Percentiles rank a stretch among this genome's conserved stretches.
phyloP scores from a whole-genome alignment of 1,140 invertebrate genomes.

The Diabrotica undecimpunctata region DNA sequence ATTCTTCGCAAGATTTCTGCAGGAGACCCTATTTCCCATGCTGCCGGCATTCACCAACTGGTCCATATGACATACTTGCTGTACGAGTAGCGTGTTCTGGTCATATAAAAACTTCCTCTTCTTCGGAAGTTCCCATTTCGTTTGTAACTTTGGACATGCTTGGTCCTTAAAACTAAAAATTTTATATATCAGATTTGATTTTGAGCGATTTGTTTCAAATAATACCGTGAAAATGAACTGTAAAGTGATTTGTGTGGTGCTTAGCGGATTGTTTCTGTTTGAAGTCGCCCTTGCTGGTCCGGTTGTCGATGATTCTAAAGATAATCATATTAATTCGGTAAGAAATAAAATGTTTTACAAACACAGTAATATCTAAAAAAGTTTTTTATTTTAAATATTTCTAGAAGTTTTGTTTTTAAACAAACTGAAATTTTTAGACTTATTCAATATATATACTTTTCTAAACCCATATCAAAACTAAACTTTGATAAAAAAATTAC shows the following conservation, averaged over 20 bases:
- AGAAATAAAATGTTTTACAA: conserved; percentile 18
- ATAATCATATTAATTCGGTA: conserved; percentile 43
- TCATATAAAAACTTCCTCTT: conserved; percentile 46
- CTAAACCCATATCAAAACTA: no score
- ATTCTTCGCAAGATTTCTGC: conserved; percentile 3
- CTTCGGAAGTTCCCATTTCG: conserved; percentile 38
- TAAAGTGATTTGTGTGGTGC: conserved; percentile 44
- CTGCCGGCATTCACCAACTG: conserved; percentile 36
- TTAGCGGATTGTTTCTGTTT: conserved; percentile 29
- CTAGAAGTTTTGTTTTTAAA: background rate
- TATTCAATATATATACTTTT: no score
- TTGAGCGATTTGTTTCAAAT: background rate
- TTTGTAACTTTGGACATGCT: conserved; percentile 44
- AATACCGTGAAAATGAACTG: conserved; percentile 39
- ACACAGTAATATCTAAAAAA: background rate
- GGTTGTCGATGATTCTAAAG: conserved; percentile 41
- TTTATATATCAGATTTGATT: background rate
- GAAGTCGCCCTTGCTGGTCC: conserved; percentile 38
- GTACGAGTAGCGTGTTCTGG: conserved; percentile 11
- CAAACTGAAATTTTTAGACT: no score
- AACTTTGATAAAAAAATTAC: no score
- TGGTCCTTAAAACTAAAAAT: conserved; percentile 12
- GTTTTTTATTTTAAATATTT: background rate
- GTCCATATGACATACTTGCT: conserved; percentile 47
- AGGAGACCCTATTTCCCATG: conserved; percentile 43